Percentiles rank a stretch among this genome's conserved stretches.
Evolutionary conservation across 1,140 invertebrate genomes (phyloP).

Genomic region (Leptinotarsa texana): DNA sequence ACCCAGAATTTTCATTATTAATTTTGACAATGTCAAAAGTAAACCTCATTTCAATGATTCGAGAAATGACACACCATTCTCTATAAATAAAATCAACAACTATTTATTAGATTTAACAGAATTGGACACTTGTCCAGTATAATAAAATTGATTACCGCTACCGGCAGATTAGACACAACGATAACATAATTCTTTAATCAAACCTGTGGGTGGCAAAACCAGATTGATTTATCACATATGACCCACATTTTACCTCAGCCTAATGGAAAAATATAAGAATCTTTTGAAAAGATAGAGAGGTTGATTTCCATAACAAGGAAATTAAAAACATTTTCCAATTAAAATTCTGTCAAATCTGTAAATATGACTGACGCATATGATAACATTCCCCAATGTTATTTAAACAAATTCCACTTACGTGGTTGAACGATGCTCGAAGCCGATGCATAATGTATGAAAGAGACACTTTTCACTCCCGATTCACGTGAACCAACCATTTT

Average conservation of each 20-base stretch:
- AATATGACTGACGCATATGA: conserved; percentile 14
- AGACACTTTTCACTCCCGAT: conserved; percentile 39
- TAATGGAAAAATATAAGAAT: too few species aligned
- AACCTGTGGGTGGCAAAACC: not conserved
- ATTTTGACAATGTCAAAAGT: too few species aligned
- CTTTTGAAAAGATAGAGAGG: too few species aligned
- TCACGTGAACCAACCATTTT: conserved; percentile 43
- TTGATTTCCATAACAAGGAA: not conserved
- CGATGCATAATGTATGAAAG: conserved; percentile 34
- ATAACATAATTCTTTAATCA: not conserved
- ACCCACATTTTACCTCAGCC: not conserved
- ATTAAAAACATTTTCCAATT: conserved; percentile 5
- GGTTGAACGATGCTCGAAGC: conserved; percentile 39
- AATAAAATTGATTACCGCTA: not conserved
- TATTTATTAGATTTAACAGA: too few species aligned
- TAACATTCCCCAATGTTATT: not conserved
- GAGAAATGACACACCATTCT: too few species aligned
- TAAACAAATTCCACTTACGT: conserved; percentile 37
- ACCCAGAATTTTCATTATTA: too few species aligned
- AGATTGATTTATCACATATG: not conserved
- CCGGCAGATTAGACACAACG: not conserved
- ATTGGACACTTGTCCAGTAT: too few species aligned
- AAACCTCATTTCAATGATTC: too few species aligned
- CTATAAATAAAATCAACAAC: too few species aligned
- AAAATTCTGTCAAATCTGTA: conserved; percentile 10